phyloP scores from a whole-genome alignment of 2,113 vertebrate species.

The Hemibates koningsi region DNA sequence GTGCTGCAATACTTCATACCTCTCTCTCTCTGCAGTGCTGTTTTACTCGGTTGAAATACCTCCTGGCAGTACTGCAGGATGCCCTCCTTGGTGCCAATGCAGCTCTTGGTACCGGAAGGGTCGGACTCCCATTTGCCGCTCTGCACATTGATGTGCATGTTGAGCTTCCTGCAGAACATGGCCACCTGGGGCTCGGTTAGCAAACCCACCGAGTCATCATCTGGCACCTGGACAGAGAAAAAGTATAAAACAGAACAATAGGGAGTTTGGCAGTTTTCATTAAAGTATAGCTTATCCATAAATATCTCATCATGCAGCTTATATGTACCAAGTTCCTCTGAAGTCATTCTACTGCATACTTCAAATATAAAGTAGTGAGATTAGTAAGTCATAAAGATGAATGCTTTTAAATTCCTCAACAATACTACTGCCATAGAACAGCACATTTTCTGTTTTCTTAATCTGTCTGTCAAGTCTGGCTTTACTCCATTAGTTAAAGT shows the following conservation, averaged over 20 bases:
- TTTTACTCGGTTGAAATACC: conserved; percentile 35
- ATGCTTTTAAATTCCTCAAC: not conserved
- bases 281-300: not conserved
- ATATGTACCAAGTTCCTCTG: not conserved
- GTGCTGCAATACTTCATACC: not conserved
- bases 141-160: conserved; percentile 97
- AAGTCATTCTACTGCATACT: not conserved
- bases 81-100: conserved; percentile 89
- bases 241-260: not conserved
- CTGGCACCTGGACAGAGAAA: conserved; percentile 78
- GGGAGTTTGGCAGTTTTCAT: too few relatives aligned
- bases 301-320: not conserved
- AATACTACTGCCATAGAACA: not conserved
- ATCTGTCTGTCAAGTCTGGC: not conserved
- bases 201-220: conserved; percentile 85
- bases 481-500: not conserved
- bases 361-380: not conserved
- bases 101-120: conserved; percentile 83
- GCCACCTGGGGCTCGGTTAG: conserved; percentile 79
- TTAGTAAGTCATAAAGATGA: not conserved
- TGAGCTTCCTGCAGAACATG: conserved; percentile 85
- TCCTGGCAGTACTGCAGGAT: conserved; percentile 97
- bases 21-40: not conserved
- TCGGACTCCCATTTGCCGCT: conserved; percentile 93
- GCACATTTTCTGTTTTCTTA: not conserved